phyloP scores from a whole-genome alignment of 2,888 invertebrate genomes.

The Philonicus albiceps region DNA sequence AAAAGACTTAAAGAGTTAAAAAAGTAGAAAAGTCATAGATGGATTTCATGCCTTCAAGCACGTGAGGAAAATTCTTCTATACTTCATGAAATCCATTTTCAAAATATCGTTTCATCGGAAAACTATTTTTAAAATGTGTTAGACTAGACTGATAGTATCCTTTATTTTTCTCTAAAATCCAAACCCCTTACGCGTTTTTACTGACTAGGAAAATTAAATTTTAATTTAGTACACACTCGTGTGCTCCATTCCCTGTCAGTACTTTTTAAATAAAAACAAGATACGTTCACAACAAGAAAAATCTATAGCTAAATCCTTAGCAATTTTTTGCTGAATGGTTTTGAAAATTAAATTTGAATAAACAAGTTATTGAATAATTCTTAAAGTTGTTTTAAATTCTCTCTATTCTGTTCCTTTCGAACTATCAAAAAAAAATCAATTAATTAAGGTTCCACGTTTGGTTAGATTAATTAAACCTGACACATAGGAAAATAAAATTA shows the following conservation, averaged over 20 bases:
- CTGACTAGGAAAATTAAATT: neutral
- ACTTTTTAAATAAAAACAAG: neutral
- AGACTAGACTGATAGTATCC: neutral
- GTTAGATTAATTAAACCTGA: neutral
- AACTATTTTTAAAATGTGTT: neutral
- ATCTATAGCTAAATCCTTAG: neutral
- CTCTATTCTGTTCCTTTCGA: neutral
- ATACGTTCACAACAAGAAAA: neutral
- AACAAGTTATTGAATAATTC: no score
- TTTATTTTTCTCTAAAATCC: neutral
- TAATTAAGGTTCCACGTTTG: neutral
- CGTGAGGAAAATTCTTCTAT: neutral
- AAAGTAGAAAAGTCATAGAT: neutral
- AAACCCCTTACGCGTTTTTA: neutral
- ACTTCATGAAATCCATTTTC: neutral
- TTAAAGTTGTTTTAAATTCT: no score
- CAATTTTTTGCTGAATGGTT: neutral
- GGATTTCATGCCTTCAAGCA: neutral
- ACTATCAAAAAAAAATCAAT: neutral
- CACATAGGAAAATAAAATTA: neutral
- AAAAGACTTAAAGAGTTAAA: neutral
- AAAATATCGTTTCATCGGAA: neutral
- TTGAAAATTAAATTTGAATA: neutral
- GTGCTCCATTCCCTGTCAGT: neutral
- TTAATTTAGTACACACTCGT: neutral